A percentile compares a stretch with the other conserved stretches of the same genome.
phyloP scores from a whole-genome alignment of 2,113 vertebrate species.

The Semnopithecus entellus region DNA sequence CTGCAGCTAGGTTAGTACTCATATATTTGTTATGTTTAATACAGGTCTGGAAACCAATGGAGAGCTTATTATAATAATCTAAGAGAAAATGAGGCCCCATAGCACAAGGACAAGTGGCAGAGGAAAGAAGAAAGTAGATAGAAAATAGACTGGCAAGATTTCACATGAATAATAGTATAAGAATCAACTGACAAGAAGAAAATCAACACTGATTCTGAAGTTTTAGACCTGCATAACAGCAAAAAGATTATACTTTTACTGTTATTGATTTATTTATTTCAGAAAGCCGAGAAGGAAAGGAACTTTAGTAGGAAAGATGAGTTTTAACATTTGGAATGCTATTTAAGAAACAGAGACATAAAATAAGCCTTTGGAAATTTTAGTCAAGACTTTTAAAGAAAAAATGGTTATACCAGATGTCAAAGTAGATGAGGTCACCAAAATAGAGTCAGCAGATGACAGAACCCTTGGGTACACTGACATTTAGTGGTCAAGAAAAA shows the following conservation, averaged over 20 bases:
- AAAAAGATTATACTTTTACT: neutral
- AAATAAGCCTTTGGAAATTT: neutral
- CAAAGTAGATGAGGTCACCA: neutral
- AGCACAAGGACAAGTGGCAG: neutral
- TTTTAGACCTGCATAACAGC: neutral
- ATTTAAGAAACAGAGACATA: slow-evolving; percentile 9
- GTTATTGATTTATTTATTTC: neutral
- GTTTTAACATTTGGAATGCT: slow-evolving; percentile 3
- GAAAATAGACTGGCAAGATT: neutral
- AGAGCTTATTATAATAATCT: neutral
- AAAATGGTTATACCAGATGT: neutral
- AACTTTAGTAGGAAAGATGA: neutral
- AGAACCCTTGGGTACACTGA: neutral
- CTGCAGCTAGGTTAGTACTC: too few species aligned
- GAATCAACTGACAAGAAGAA: neutral
- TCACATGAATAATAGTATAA: neutral
- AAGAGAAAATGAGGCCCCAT: neutral
- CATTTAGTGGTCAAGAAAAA: slow-evolving; percentile 16
- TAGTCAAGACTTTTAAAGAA: neutral
- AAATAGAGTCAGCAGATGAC: neutral
- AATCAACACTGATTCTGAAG: neutral
- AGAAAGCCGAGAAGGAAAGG: neutral
- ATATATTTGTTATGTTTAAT: too few species aligned
- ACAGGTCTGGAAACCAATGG: neutral
- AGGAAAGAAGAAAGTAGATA: neutral